Percentiles rank a stretch among this genome's conserved stretches.
phyloP scores from a whole-genome alignment of 1,140 invertebrate genomes.

The Philotrypesis tridentata region DNA sequence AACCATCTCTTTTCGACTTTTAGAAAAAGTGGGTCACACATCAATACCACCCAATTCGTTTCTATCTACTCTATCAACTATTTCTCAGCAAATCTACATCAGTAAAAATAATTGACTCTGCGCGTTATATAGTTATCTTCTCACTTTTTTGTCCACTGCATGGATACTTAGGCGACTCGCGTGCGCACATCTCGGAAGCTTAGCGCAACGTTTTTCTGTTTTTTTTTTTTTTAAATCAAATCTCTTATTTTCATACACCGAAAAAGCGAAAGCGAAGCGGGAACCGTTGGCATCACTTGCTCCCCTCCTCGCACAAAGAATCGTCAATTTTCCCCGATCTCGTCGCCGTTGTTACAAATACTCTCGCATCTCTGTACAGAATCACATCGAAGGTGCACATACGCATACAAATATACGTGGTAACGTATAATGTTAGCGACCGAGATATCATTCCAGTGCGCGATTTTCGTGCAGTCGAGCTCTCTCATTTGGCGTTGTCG shows the following conservation, averaged over 20 bases:
- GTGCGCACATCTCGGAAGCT: too few relatives aligned
- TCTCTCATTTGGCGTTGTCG: not conserved
- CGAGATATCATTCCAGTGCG: not conserved
- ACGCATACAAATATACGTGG: too few relatives aligned
- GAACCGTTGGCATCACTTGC: too few relatives aligned
- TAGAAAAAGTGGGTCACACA: not conserved
- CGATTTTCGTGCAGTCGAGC: not conserved
- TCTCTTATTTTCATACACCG: too few relatives aligned
- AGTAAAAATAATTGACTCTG: not conserved
- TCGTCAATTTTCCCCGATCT: not conserved
- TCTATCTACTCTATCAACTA: not conserved
- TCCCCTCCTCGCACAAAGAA: not conserved
- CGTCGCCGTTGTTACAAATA: not conserved
- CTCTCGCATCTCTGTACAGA: not conserved
- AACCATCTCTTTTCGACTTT: not conserved
- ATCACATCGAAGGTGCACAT: not conserved
- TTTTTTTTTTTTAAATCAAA: too few relatives aligned
- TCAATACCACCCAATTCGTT: not conserved
- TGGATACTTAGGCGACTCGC: too few relatives aligned
- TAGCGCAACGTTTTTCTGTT: too few relatives aligned
- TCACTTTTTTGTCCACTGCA: not conserved
- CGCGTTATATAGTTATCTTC: not conserved
- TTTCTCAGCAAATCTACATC: not conserved
- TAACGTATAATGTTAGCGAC: too few relatives aligned
- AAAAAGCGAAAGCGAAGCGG: too few relatives aligned